Evolutionary conservation across 1,140 invertebrate genomes (phyloP), one percentile per base, ranked within the genome.

Genomic region (Drosophila teissieri): DNA sequence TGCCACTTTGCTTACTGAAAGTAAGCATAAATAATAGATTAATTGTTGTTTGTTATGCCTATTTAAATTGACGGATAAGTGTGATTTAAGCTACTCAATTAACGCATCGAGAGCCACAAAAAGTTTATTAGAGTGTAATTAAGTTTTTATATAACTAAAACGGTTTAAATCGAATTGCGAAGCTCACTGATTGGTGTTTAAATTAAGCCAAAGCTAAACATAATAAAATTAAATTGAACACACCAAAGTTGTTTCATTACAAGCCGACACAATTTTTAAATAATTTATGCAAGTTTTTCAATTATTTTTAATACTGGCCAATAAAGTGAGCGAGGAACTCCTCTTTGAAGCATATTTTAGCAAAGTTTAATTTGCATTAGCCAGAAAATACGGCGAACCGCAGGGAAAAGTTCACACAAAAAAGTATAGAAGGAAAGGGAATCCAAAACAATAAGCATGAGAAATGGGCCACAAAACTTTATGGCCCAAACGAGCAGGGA

Each of bases 291-390:
- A 78, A 85, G 74, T 78, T 82, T 75, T 78, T 65, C 57, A 78
- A 79, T 76, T 52, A 88, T 88, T 86, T 78, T 67, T 86, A 63
- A 78, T 70, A 63, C 63, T 60, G 22, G 45, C 62, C 53, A 65
- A 57, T 65, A 39, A 40, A 64, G 64, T 24, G 44, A n/a, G 14
- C 14, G 5, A 67, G 15, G 54, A 56, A 56, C 37, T 39, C 4
- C 49, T 2, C 11, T 54, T 76, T 57, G 46, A 24, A 63, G 58
- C 54, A 65, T 49, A 74, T 78, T 73, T 63, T 53, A 78, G 57
- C 70, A 62, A 89, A 88, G 67, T 88, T 77, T 69, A 64, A 88
- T 89, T 88, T 80, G 54, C 67, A 73, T 89, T 76, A 68, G 53
- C 52, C 69, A 40, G 39, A 73, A 72, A 73, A 61, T 54, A 70